These are phyloP conservation scores for Seriola quinqueradiata DNA, from an alignment of 2,113 vertebrate genomes.

Conservation along the genomic window DNA sequence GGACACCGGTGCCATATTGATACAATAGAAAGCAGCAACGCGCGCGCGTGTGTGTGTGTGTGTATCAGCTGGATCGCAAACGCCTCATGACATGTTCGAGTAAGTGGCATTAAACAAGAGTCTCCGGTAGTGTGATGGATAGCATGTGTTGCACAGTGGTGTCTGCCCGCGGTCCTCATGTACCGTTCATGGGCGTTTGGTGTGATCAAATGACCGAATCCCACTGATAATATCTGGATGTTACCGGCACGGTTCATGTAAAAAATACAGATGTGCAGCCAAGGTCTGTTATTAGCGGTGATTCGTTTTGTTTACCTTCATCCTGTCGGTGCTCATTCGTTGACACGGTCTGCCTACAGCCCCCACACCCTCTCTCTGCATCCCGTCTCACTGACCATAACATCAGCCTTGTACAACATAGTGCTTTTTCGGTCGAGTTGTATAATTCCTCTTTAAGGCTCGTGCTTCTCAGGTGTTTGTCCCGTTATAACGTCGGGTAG, in stretches of 20 bases:
- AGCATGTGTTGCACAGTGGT: slow-evolving; percentile 12
- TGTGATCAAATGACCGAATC: slow-evolving; percentile 16
- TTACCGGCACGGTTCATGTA: not conserved
- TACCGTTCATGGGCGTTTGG: not conserved
- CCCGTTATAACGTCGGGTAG: not conserved
- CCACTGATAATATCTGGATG: not conserved
- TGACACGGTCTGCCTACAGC: not conserved
- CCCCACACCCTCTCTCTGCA: slow-evolving; percentile 2
- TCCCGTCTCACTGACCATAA: not conserved
- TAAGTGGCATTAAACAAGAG: slow-evolving; percentile 71
- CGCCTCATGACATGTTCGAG: slow-evolving; percentile 86
- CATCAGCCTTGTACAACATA: not conserved
- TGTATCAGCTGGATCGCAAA: slow-evolving; percentile 53
- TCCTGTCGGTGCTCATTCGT: slow-evolving; percentile 11
- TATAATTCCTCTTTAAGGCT: no score
- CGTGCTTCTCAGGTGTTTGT: no score
- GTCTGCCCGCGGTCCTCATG: not conserved
- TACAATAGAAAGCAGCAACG: slow-evolving; percentile 23
- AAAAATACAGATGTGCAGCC: not conserved
- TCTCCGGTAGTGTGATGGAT: not conserved
- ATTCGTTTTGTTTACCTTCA: slow-evolving; percentile 6
- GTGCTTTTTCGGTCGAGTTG: no score
- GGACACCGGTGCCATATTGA: slow-evolving; percentile 57
- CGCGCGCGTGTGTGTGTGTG: slow-evolving; percentile 20
- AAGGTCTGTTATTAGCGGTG: not conserved